phyloP scores from a whole-genome alignment of 2,113 vertebrate genomes.

The Brienomyrus longianalis region DNA sequence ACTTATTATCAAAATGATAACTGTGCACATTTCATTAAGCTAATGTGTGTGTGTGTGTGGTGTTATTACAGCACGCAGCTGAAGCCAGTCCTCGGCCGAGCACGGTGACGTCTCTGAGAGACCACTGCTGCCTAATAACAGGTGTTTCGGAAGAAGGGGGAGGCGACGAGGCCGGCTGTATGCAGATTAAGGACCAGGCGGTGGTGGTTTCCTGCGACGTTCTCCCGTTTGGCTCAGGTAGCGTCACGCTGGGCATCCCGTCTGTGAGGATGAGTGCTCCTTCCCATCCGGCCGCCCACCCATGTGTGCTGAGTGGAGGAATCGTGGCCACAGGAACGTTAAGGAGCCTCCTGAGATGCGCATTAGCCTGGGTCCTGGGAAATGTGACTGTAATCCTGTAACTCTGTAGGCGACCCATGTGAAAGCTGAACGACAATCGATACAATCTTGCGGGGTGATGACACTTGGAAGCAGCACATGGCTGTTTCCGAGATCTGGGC shows the following conservation, averaged over 20 bases:
- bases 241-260: not conserved
- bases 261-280: not conserved
- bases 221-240: not conserved
- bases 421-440: not conserved
- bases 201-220: not conserved
- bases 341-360: not conserved
- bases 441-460: not conserved
- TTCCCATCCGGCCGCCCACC: not conserved
- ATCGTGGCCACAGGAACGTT: not conserved
- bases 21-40: conserved; percentile 8
- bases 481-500: not conserved
- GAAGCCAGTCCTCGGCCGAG: not conserved
- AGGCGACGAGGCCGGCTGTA: not conserved
- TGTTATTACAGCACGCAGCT: not conserved
- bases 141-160: not conserved
- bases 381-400: not conserved
- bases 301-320: not conserved
- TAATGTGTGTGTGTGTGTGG: not conserved
- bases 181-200: not conserved
- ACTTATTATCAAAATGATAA: not conserved
- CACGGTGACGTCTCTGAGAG: not conserved
- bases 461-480: not conserved
- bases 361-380: not conserved
- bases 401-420: not conserved
- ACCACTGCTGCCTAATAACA: not conserved